Evolutionary conservation across 2,113 vertebrate species (phyloP), one percentile per base, ranked within the genome.

Genomic region (Gadus chalcogrammus): DNA sequence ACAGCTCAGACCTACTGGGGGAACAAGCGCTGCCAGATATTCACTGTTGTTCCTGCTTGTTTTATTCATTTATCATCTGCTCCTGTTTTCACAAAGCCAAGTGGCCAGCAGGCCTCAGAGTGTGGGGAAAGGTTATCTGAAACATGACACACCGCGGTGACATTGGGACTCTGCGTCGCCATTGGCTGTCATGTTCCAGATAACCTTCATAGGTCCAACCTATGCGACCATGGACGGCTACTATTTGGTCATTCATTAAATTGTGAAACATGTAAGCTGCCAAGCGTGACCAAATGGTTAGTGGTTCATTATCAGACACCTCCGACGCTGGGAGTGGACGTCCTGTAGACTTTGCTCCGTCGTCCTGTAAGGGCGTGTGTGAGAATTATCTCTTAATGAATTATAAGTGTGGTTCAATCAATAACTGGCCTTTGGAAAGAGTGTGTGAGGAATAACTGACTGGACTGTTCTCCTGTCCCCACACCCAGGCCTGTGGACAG

Each of bases 341-440:
- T 48, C 48, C 3, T 27, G 63, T 61, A 67, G 83, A 88, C 84
- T 88, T 82, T 87, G 88, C 48, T 77, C 88, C 61, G 24, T 13
- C 5, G 1, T 67, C 53, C 60, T 63, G 15, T 12, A 48, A 17
- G 48, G 28, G 60, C 65, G 66, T 22, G 31, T 53, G 28, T 18
- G 59, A 76, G 38, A 67, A 31, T n/a, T 31, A 28, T 18, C 7
- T 61, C 67, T 66, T 35, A 38, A 69, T 5, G 55, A 13, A 61
- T 9, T 69, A 66, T 72, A 9, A 48, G 72, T 81, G 79, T 69
- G 69, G 80, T 76, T 88, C 82, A 91, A 91, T 90, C 80, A 86
- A 87, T 89, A 91, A 90, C 88, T 64, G 55, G 55, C 61, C 64
- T 18, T 4, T 16, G 12, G 12, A 13, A 73, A 79, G 68, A 64